A percentile compares a stretch with the other conserved stretches of the same genome.
phyloP scores from a whole-genome alignment of 1,140 invertebrate genomes.

The Danaus plexippus region DNA sequence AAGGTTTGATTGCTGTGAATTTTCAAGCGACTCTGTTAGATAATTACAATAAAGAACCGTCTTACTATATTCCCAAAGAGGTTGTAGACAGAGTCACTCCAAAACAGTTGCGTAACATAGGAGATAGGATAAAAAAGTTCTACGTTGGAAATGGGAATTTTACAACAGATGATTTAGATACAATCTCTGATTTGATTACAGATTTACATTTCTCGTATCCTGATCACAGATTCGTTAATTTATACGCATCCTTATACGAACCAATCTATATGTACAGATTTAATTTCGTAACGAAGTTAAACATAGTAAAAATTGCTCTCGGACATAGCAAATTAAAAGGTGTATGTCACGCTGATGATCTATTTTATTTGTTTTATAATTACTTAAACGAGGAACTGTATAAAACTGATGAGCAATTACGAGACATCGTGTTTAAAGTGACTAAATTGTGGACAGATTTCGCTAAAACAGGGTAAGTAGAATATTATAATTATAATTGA shows the following conservation, averaged over 20 bases:
- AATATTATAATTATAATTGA: not conserved
- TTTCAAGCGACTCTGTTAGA: conserved; percentile 24
- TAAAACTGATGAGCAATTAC: conserved; percentile 34
- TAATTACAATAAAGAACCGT: conserved; percentile 26
- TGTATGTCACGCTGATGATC: conserved; percentile 74
- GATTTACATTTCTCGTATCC: conserved; percentile 62
- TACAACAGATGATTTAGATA: conserved; percentile 30
- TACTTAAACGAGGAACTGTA: conserved; percentile 48
- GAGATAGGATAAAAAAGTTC: conserved; percentile 23
- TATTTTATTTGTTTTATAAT: conserved; percentile 74
- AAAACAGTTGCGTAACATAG: conserved; percentile 21
- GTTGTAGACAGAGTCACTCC: conserved; percentile 20
- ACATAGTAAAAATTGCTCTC: conserved; percentile 37
- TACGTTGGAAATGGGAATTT: conserved; percentile 71
- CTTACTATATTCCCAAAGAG: conserved; percentile 24
- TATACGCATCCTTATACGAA: conserved; percentile 23
- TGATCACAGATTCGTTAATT: conserved; percentile 50
- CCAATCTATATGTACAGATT: conserved; percentile 70
- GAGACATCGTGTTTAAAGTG: conserved; percentile 49
- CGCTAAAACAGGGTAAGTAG: conserved; percentile 33
- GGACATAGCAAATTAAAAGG: conserved; percentile 56
- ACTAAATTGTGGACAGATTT: conserved; percentile 79
- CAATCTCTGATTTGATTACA: conserved; percentile 44
- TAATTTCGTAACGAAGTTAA: conserved; percentile 49
- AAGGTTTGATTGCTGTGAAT: conserved; percentile 19